These are phyloP conservation scores for Rhopilema esculentum DNA, from an alignment of 30 jellyfish, hydroid and myxozoan species.

Conservation along the genomic window DNA sequence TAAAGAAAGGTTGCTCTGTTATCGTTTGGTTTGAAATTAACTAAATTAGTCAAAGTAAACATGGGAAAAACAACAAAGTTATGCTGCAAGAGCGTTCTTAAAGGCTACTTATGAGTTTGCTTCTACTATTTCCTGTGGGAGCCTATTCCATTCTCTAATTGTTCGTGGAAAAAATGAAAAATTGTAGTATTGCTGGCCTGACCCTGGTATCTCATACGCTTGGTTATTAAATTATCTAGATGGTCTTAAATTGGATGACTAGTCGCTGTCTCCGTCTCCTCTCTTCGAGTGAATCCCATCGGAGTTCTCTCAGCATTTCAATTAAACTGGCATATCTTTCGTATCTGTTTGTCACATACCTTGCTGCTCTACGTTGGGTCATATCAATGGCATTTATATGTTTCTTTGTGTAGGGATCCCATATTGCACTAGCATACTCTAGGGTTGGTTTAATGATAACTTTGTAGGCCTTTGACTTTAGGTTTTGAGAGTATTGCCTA, in stretches of 20 bases:
- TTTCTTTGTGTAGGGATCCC: constrained; percentile 9
- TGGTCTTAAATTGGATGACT: constrained; percentile 2
- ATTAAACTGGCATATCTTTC: constrained; percentile 28
- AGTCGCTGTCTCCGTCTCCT: constrained; percentile 4
- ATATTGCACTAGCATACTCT: neutral
- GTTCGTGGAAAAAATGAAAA: constrained; percentile 3
- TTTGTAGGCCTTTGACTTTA: constrained; percentile 3
- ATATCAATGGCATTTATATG: constrained; percentile 11
- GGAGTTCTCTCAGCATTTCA: no score
- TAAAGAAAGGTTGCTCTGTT: neutral
- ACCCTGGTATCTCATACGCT: neutral
- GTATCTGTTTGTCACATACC: constrained; percentile 25
- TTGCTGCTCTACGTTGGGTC: constrained; percentile 49
- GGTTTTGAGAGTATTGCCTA: neutral
- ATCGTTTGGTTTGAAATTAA: neutral
- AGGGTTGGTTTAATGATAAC: neutral
- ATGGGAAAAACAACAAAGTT: neutral
- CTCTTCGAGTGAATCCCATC: neutral
- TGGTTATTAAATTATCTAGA: neutral
- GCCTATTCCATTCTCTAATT: constrained; percentile 29
- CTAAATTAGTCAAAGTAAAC: neutral
- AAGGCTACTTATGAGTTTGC: constrained; percentile 16
- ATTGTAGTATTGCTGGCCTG: neutral
- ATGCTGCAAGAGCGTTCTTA: constrained; percentile 19
- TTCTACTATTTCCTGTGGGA: constrained; percentile 24